Base-by-base conservation (phyloP, 2,113 vertebrate species). In the Etia nguti region DNA sequence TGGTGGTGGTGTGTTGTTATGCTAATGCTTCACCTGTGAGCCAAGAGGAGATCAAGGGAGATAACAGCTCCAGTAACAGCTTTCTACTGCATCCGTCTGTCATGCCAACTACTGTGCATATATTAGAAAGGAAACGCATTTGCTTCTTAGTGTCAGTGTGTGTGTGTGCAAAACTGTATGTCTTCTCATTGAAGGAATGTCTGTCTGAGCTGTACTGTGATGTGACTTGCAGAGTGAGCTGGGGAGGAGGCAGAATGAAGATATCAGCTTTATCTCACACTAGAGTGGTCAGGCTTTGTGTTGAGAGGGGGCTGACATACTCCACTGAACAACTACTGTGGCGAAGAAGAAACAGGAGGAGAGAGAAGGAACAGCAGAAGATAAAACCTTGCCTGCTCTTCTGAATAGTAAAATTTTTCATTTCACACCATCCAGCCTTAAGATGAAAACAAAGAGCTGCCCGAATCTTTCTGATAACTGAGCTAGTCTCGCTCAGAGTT, bases 251-350 rank as follows among this genome's bases (percentile, higher is more conserved):
- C 87, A 79, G 83, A 91, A 94, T 95, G 89, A 95, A 95, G 92
- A 93, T 41, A 93, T 95, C 93, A 91, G 88, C 84, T 90, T 94
- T 89, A 93, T 94, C 93, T 92, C 86, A 83, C 92, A 92, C 88
- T 84, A 82, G 89, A 94, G 91, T 41, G 85, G 88, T 84, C 89
- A 87, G 93, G 89, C 90, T 91, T 86, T 93, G 88, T 94, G 92
- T 60, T 59, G 88, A 75, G 91, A 56, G 57, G 55, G 54, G 54
- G 81, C 90, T 79, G 90, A 92, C 89, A 89, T 89, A 91, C 92
- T 93, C 89, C 73, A 91, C 90, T 92, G 88, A 94, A 91, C 89
- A 93, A 87, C 89, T 83, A 88, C 86, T 81, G 89, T 82, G 88
- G 86, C 52, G 31, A 82, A 65, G 50, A 86, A 56, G 36, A 54